These are phyloP conservation scores for Acheta domesticus DNA, from an alignment of 2,888 invertebrate genomes.

Conservation along the genomic window DNA sequence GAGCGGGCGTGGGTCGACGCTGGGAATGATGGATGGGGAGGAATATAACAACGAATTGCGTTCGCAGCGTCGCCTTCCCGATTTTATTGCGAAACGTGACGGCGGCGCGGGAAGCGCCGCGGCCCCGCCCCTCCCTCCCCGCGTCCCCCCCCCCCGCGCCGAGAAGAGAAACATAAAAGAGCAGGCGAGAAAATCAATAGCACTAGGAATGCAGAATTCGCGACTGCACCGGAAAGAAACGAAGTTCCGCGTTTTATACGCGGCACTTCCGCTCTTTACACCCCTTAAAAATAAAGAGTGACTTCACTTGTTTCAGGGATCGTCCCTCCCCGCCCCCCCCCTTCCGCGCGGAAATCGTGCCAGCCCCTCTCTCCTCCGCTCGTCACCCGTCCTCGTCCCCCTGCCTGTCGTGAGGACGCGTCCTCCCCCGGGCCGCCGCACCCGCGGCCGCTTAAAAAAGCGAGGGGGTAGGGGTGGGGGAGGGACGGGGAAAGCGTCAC, in stretches of 20 bases:
- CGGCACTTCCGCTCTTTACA: neutral
- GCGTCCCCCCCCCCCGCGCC: neutral
- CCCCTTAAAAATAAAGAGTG: slow-evolving; percentile 18
- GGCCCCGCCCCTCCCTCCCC: no score
- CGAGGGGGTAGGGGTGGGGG: no score
- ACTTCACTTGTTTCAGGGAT: slow-evolving; percentile 20
- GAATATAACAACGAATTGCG: slow-evolving; percentile 28
- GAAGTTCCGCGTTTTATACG: slow-evolving; percentile 4
- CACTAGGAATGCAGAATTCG: slow-evolving; percentile 26
- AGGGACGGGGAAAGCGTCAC: neutral
- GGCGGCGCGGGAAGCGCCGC: neutral
- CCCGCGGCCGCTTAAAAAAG: no score
- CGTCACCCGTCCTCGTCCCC: neutral
- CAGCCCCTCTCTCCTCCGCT: neutral
- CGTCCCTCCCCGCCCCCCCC: neutral
- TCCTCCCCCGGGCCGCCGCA: no score
- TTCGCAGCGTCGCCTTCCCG: slow-evolving; percentile 27
- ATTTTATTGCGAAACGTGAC: slow-evolving; percentile 31
- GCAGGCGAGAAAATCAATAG: slow-evolving; percentile 26
- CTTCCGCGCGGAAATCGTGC: no score
- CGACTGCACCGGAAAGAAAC: neutral
- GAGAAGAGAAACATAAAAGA: slow-evolving; percentile 25
- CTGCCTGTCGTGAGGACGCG: neutral
- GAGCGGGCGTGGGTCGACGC: neutral
- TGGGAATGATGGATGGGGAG: slow-evolving; percentile 28